Percentiles rank a stretch among this genome's conserved stretches.
Conservation (phyloP, 2,888 invertebrate genomes). For the Volucella zonaria region DNA sequence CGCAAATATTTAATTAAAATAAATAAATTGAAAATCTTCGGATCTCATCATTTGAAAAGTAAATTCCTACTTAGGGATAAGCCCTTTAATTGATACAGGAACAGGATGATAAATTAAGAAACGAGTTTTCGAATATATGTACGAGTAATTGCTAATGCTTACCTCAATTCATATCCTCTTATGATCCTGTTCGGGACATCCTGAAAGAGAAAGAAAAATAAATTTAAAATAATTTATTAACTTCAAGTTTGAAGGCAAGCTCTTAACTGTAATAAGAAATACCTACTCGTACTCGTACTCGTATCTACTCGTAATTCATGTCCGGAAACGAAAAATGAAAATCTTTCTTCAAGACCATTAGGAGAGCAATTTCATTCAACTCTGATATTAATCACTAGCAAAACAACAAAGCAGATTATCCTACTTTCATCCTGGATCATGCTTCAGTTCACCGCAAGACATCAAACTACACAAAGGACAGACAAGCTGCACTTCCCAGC, state of each 20-base stretch:
- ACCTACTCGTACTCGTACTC: background rate
- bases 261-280: constrained; percentile 13
- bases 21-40: no score
- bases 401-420: constrained; percentile 36
- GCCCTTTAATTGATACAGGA: background rate
- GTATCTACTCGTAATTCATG: no score
- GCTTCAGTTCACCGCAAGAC: constrained; percentile 34
- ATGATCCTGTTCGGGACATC: background rate
- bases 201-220: constrained; percentile 16
- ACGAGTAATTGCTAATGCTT: constrained; percentile 14
- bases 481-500: constrained; percentile 7
- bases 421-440: constrained; percentile 29
- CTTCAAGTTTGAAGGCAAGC: constrained; percentile 4
- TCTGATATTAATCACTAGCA: constrained; percentile 49
- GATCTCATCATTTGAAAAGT: no score
- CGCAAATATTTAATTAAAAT: no score
- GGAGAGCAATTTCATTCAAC: constrained; percentile 25
- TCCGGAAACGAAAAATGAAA: constrained; percentile 15
- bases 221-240: constrained; percentile 12
- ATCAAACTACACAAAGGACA: constrained; percentile 19
- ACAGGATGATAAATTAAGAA: background rate
- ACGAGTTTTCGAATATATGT: constrained; percentile 8
- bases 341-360: constrained; percentile 12
- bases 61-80: no score
- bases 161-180: constrained; percentile 22